Base-by-base conservation (phyloP, 53 echinoderm and acorn worm genomes). In the Apostichopus leukothele region DNA sequence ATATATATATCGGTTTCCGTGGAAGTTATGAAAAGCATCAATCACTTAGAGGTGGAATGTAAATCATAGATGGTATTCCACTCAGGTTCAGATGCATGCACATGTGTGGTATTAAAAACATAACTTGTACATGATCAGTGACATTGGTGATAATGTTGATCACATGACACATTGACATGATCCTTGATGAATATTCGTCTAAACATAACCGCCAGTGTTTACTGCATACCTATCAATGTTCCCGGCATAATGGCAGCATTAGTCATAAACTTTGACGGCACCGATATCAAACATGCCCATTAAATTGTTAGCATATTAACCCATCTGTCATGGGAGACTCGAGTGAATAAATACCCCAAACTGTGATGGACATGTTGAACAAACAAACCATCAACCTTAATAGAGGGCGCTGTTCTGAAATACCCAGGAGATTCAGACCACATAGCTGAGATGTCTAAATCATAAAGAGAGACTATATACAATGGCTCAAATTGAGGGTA, bases 301-400 rank as follows among this genome's bases (percentile, higher is more conserved):
- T 81, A 81, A 81, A 81, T 81, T 81, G 81, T 81, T 81, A 59
- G 81, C 81, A 55, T 81, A 81, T 59, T 54, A 81, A 81, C 6
- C 81, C 81, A 81, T 81, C 81, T 81, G 81, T 81, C 81, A 81
- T 14, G 81, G 81, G 81, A 81, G 54, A 55, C 55, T 20, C 59
- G 55, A 21, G 59, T n/a, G 81, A n/a, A 81, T 59, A 55, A 53
- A 81, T 81, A 77, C 39, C 53, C 50, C 54, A 7, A 9, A 51
- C n/a, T 59, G 16, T 81, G 81, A 81, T 54, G 23, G 81, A 81
- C 81, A 81, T 22, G 52, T 21, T 12, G 54, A 54, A 81, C 59
- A 81, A 81, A 81, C 59, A 59, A 81, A 52, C n/a, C 25, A 10
- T 22, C 11, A 54, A 51, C 21, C 60, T 79, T 71, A 57, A 57